Evolutionary conservation across 2,888 invertebrate species (phyloP).

Genomic region (Agonopterix arenella): DNA sequence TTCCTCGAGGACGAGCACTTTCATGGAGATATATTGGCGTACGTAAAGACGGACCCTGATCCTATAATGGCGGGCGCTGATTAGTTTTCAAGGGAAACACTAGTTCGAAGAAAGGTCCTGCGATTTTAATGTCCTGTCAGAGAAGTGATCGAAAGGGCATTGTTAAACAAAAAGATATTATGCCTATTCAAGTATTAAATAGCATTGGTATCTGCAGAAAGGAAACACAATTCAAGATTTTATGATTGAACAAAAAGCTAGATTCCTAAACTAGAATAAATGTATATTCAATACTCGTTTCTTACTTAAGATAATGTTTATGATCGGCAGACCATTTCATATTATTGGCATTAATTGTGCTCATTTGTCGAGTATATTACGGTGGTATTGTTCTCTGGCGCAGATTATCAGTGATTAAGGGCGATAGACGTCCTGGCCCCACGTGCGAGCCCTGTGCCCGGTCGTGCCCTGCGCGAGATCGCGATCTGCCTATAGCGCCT

Average conservation of each 20-base stretch:
- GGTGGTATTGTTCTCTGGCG: constrained; percentile 54
- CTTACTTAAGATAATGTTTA: constrained; percentile 13
- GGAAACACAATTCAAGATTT: background rate
- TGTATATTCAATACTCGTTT: constrained; percentile 3
- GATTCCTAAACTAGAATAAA: background rate
- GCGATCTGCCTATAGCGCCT: constrained; percentile 50
- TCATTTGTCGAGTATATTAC: constrained; percentile 47
- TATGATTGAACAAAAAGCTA: background rate
- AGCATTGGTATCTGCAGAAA: background rate
- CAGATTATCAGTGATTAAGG: constrained; percentile 57
- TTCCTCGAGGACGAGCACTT: constrained; percentile 48
- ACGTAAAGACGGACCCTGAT: constrained; percentile 46
- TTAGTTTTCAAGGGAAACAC: constrained; percentile 66
- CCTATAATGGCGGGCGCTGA: constrained; percentile 57
- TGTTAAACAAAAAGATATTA: constrained; percentile 17
- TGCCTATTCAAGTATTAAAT: constrained; percentile 4
- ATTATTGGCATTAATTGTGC: constrained; percentile 54
- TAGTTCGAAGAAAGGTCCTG: constrained; percentile 56
- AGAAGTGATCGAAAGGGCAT: constrained; percentile 21
- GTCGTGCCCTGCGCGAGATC: constrained; percentile 57
- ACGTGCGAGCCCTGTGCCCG: constrained; percentile 51
- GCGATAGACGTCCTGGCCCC: constrained; percentile 46
- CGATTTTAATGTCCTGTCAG: constrained; percentile 43
- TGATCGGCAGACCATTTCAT: constrained; percentile 22
- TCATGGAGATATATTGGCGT: constrained; percentile 50